phyloP scores from a whole-genome alignment of 2,113 vertebrate species.

The Brachyistius frenatus region DNA sequence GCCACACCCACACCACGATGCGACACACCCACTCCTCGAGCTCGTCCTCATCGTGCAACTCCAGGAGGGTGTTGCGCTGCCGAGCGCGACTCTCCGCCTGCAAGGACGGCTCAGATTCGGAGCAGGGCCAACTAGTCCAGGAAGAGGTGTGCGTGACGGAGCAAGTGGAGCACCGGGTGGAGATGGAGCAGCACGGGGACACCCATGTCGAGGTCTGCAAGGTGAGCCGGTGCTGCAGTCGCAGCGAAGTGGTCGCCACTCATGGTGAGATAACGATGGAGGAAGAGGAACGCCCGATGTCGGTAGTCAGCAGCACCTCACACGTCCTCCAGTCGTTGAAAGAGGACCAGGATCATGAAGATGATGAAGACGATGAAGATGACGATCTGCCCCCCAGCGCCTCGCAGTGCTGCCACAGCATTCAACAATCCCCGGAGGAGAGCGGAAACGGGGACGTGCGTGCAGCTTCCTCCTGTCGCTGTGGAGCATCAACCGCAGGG shows the following conservation, averaged over 20 bases:
- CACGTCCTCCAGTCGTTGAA: slow-evolving; percentile 72
- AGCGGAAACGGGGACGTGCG: slow-evolving; percentile 46
- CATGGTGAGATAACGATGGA: slow-evolving; percentile 48
- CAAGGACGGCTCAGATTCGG: slow-evolving; percentile 44
- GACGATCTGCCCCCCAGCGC: slow-evolving; percentile 71
- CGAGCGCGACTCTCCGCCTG: slow-evolving; percentile 67
- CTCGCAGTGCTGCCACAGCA: slow-evolving; percentile 61
- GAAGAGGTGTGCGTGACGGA: slow-evolving; percentile 82
- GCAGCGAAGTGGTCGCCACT: slow-evolving; percentile 59
- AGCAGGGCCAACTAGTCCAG: slow-evolving; percentile 81
- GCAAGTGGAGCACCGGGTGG: slow-evolving; percentile 72
- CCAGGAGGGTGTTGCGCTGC: slow-evolving; percentile 79
- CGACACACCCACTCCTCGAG: slow-evolving; percentile 77
- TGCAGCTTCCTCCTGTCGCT: slow-evolving; percentile 49
- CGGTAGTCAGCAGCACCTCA: slow-evolving; percentile 72
- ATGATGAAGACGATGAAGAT: slow-evolving; percentile 70
- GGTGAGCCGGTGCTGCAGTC: slow-evolving; percentile 73
- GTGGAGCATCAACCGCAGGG: slow-evolving; percentile 44
- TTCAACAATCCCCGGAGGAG: neutral
- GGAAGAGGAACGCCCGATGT: slow-evolving; percentile 56
- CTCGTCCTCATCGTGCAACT: slow-evolving; percentile 83
- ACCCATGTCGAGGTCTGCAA: slow-evolving; percentile 74
- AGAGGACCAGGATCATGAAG: slow-evolving; percentile 68
- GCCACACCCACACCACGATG: slow-evolving; percentile 39
- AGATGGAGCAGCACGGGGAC: slow-evolving; percentile 70